Percentiles rank a stretch among this genome's conserved stretches.
phyloP scores from a whole-genome alignment of 2,113 vertebrate genomes.

The Phrynosoma blainvillii region DNA sequence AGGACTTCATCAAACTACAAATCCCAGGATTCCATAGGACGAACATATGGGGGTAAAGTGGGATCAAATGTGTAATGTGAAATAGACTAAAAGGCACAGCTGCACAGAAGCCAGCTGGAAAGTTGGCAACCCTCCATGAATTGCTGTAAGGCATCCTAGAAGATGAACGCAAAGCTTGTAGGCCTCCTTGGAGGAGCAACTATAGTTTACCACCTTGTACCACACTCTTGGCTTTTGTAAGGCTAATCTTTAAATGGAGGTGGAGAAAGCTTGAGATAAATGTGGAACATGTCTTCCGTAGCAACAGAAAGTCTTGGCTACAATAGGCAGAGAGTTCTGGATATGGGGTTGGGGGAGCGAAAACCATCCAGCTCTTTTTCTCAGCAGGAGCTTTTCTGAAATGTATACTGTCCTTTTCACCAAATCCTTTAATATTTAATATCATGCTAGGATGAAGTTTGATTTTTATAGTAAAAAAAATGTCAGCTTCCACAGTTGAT shows the following conservation, averaged over 20 bases:
- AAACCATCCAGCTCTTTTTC: slow-evolving; percentile 33
- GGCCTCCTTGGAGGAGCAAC: slow-evolving; percentile 5
- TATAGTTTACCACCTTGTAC: slow-evolving; percentile 40
- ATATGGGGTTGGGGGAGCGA: slow-evolving; percentile 57
- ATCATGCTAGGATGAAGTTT: slow-evolving; percentile 71
- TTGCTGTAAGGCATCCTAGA: accelerated
- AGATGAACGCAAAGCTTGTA: background rate
- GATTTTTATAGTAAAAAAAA: slow-evolving; percentile 73
- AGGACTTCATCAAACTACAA: background rate
- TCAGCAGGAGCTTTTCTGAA: slow-evolving; percentile 67
- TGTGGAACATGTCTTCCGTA: slow-evolving; percentile 43
- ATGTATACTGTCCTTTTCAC: slow-evolving; percentile 67
- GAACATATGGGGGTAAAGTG: no score
- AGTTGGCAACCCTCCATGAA: background rate
- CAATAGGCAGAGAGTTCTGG: background rate
- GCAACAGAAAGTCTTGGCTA: slow-evolving; percentile 18
- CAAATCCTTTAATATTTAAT: slow-evolving; percentile 72
- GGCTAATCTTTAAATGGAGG: no score
- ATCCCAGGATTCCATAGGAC: background rate
- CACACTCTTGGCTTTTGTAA: no score
- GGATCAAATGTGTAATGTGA: no score
- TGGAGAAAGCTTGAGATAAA: no score
- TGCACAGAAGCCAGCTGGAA: no score
- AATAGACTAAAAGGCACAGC: no score
- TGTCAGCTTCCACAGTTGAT: slow-evolving; percentile 74